Evolutionary conservation across 2,888 invertebrate genomes (phyloP).

Genomic region (Perithous albicinctus): DNA sequence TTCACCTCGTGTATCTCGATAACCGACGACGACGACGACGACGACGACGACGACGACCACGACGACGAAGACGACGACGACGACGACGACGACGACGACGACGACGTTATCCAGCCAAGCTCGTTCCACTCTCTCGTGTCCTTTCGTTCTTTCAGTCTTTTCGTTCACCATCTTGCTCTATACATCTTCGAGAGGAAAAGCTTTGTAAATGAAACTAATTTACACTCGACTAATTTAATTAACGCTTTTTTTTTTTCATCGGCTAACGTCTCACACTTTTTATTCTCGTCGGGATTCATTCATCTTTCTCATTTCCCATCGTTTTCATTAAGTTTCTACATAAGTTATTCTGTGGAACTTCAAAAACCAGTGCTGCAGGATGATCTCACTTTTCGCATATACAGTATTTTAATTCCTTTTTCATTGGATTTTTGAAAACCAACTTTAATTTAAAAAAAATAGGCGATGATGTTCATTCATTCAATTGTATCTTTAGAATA

Average conservation of each 20-base stretch:
- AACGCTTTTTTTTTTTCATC: conserved; percentile 26
- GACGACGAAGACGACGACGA: conserved; percentile 39
- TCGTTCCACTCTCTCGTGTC: conserved; percentile 41
- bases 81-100: conserved; percentile 22
- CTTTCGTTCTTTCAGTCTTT: background rate
- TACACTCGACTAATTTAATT: conserved; percentile 48
- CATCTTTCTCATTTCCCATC: background rate
- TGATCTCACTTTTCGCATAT: too few species aligned
- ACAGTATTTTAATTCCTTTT: too few species aligned
- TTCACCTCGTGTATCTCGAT: conserved; percentile 62
- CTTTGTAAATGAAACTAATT: conserved; percentile 46
- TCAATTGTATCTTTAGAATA: too few species aligned
- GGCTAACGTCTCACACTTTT: background rate
- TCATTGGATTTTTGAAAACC: too few species aligned
- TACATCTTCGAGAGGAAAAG: conserved; percentile 13
- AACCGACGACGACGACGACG: conserved; percentile 44
- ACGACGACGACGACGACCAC: conserved; percentile 29
- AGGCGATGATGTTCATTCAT: too few species aligned
- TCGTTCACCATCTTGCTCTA: background rate
- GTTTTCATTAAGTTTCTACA: background rate
- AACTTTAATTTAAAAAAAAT: too few species aligned
- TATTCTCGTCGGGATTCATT: too few species aligned
- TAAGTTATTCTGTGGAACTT: background rate
- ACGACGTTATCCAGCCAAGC: conserved; percentile 55
- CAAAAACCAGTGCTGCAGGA: too few species aligned